phyloP scores from a whole-genome alignment of 1,140 invertebrate genomes.

The Ctenoplectra terminalis region DNA sequence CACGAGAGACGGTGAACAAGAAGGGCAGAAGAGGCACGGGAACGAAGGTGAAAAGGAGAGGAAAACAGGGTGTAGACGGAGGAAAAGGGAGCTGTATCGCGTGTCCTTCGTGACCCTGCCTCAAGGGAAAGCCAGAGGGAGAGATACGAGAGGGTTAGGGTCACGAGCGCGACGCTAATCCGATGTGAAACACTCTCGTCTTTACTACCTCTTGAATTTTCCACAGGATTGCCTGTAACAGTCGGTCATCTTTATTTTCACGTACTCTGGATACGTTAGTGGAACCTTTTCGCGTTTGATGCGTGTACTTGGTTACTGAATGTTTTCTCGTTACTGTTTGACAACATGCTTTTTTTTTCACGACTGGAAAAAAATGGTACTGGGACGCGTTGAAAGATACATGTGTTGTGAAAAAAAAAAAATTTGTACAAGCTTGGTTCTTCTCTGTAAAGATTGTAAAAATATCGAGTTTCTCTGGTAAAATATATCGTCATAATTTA shows the following conservation, averaged over 20 bases:
- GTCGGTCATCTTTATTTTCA: constrained; percentile 27
- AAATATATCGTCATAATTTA: no score
- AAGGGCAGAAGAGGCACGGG: no score
- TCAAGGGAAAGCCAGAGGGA: constrained; percentile 3
- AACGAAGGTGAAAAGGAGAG: no score
- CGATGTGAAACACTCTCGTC: constrained; percentile 43
- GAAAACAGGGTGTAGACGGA: background rate
- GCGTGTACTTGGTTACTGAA: background rate
- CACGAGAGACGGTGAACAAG: background rate
- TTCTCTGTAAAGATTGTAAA: no score
- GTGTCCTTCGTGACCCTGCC: constrained; percentile 42
- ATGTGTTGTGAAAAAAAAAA: no score
- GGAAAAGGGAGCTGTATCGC: constrained; percentile 43
- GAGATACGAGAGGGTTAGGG: constrained; percentile 28
- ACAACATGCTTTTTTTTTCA: no score
- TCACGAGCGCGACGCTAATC: constrained; percentile 43
- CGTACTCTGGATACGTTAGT: background rate
- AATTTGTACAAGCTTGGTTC: no score
- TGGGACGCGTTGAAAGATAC: no score
- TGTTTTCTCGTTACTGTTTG: background rate
- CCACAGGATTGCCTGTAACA: constrained; percentile 40
- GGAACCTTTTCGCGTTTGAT: background rate
- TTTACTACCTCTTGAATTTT: constrained; percentile 42
- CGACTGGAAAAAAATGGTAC: no score
- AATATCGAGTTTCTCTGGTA: no score